Conservation (phyloP, 2,888 invertebrate genomes). For the Yponomeuta sedellus region DNA sequence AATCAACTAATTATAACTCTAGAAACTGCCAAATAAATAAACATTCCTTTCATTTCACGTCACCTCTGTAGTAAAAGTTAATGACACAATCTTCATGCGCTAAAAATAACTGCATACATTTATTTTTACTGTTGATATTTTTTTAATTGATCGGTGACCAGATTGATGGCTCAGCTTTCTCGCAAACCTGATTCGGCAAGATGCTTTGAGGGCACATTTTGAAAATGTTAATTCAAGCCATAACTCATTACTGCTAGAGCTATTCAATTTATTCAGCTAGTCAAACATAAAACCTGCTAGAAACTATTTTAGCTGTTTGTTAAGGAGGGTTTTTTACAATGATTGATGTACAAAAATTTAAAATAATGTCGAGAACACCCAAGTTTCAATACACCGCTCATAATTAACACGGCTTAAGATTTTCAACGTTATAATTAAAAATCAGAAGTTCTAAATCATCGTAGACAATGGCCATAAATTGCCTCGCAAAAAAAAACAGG, state of each 20-base stretch:
- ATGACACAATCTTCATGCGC: not conserved
- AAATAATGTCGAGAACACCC: not conserved
- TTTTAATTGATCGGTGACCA: conserved; percentile 1
- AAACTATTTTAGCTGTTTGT: not conserved
- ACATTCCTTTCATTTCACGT: too few species aligned
- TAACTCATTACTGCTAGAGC: too few species aligned
- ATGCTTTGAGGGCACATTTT: too few species aligned
- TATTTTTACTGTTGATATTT: not conserved
- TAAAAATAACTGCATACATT: not conserved
- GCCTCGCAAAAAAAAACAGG: not conserved
- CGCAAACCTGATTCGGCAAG: too few species aligned
- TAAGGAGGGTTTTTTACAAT: not conserved
- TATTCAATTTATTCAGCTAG: not conserved
- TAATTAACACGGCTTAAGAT: not conserved
- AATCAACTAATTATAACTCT: too few species aligned
- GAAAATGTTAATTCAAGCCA: too few species aligned
- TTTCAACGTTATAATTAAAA: not conserved
- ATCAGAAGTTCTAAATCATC: not conserved
- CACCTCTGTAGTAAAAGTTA: too few species aligned
- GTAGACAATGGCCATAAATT: not conserved
- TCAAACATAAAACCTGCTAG: not conserved
- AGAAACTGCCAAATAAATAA: too few species aligned
- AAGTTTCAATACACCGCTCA: not conserved
- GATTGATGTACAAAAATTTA: not conserved
- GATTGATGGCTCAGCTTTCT: not conserved